phyloP scores from a whole-genome alignment of 1,140 invertebrate genomes.

The Pygmarrhopalites habei region DNA sequence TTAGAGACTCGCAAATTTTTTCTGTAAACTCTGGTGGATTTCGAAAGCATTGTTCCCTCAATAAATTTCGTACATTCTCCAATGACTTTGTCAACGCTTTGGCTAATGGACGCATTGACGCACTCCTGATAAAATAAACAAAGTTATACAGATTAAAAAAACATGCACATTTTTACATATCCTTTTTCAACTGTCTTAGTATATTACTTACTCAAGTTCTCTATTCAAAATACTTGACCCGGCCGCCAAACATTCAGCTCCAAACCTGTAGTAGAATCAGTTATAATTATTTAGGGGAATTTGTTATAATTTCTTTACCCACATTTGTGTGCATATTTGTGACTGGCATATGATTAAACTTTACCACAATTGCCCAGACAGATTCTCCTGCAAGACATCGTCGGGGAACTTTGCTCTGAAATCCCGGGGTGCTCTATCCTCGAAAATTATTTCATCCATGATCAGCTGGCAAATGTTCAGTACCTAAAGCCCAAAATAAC shows the following conservation, averaged over 20 bases:
- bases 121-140: too few species aligned
- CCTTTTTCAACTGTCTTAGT: too few species aligned
- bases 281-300: too few species aligned
- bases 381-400: constrained; percentile 93
- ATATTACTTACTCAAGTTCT: constrained; percentile 86
- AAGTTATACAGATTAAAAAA: too few species aligned
- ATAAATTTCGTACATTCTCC: constrained; percentile 79
- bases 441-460: constrained; percentile 88
- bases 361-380: constrained; percentile 98
- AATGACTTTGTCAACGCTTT: constrained; percentile 89
- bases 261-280: too few species aligned
- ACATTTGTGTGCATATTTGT: too few species aligned
- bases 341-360: too few species aligned
- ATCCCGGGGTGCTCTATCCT: constrained; percentile 80
- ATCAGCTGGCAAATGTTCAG: constrained; percentile 87
- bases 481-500: constrained; percentile 51
- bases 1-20: constrained; percentile 75
- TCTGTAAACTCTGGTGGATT: constrained; percentile 56
- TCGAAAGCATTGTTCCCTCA: constrained; percentile 71
- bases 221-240: constrained; percentile 95
- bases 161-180: too few species aligned
- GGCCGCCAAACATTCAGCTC: constrained; percentile 75
- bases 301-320: too few species aligned
- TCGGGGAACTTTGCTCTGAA: constrained; percentile 99
- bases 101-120: constrained; percentile 91